Conservation (phyloP, 1,140 invertebrate genomes). For the Drosophila ercepeae region DNA sequence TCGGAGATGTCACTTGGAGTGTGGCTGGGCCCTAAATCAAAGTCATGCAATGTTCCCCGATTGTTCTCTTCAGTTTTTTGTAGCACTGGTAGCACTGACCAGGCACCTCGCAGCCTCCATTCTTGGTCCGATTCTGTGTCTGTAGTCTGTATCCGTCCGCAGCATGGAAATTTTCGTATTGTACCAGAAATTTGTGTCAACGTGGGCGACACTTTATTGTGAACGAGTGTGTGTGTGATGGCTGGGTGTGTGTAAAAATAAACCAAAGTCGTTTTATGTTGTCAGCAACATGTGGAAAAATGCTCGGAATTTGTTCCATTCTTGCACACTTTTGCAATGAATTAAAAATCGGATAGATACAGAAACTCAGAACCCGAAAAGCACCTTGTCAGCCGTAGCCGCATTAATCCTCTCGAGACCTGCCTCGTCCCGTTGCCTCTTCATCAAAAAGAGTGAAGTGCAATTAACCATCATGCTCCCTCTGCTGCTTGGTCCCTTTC, state of each 20-base stretch:
- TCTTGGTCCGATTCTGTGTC: conserved; percentile 1
- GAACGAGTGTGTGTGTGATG: conserved; percentile 15
- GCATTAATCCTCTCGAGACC: conserved; percentile 39
- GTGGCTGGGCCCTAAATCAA: conserved; percentile 69
- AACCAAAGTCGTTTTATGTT: conserved; percentile 57
- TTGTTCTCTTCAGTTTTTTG: conserved; percentile 13
- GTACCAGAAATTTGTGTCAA: conserved; percentile 68
- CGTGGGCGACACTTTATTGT: conserved; percentile 65
- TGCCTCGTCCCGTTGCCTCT: conserved; percentile 17
- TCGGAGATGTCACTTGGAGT: conserved; percentile 68
- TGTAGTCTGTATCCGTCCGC: conserved; percentile 32
- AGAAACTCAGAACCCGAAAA: conserved; percentile 26
- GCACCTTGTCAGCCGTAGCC: conserved; percentile 12
- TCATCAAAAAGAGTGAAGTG: conserved; percentile 59
- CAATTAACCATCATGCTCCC: conserved; percentile 45
- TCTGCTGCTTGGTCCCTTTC: background rate
- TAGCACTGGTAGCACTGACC: conserved; percentile 41
- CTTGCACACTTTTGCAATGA: conserved; percentile 41
- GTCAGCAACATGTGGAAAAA: conserved; percentile 47
- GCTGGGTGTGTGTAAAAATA: conserved; percentile 56
- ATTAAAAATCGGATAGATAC: conserved; percentile 29
- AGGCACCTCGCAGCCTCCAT: conserved; percentile 19
- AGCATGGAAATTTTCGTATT: conserved; percentile 62
- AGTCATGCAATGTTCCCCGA: conserved; percentile 46
- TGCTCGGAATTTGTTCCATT: conserved; percentile 43